These are phyloP conservation scores for Abramis brama DNA, from an alignment of 2,113 vertebrate species.

Conservation along the genomic window DNA sequence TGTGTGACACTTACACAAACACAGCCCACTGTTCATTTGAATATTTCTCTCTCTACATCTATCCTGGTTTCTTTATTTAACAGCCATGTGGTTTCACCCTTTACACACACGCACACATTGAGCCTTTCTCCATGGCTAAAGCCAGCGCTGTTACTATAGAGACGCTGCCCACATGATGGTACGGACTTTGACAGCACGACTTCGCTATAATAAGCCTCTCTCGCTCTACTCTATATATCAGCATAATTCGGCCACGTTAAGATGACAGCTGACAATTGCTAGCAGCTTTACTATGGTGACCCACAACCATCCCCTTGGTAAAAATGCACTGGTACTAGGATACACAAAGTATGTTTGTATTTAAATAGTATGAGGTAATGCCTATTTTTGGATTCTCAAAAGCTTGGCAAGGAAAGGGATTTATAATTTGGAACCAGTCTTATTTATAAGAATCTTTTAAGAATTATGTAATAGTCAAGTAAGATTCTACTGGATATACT, in stretches of 20 bases:
- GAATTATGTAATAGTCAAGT: background rate
- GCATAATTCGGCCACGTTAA: conserved; percentile 9
- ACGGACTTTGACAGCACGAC: conserved; percentile 44
- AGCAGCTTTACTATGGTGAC: conserved; percentile 16
- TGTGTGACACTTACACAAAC: background rate
- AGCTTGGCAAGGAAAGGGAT: background rate
- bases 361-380: background rate
- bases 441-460: background rate
- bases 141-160: conserved; percentile 56
- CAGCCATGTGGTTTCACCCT: background rate
- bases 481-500: background rate
- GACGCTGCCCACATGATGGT: conserved; percentile 56
- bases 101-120: background rate
- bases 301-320: background rate
- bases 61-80: conserved; percentile 28
- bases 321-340: background rate
- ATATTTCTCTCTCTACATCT: conserved; percentile 22
- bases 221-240: conserved; percentile 25
- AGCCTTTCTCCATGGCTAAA: conserved; percentile 32
- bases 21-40: background rate
- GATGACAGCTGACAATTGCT: background rate
- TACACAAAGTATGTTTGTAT: background rate
- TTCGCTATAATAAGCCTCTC: conserved; percentile 49
- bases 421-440: background rate
- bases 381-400: background rate